A percentile compares a stretch with the other conserved stretches of the same genome.
These are phyloP conservation scores for Protaetia brevitarsis DNA, from an alignment of 1,140 invertebrate species.

Conservation along the genomic window DNA sequence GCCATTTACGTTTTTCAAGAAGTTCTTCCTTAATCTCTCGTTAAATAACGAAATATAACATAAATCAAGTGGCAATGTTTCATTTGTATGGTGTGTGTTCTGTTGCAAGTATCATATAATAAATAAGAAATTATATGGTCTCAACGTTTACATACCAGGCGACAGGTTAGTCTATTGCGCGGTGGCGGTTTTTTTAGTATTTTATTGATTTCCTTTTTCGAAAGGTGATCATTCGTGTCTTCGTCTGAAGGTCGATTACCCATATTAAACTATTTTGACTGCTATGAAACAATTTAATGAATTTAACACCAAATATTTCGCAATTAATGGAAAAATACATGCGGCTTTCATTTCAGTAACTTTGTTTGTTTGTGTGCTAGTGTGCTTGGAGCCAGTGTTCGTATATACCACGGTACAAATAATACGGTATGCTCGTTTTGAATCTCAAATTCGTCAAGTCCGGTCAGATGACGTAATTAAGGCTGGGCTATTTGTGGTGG, in stretches of 20 bases:
- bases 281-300: too few relatives aligned
- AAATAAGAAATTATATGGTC: slow-evolving; percentile 37
- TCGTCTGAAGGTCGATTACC: slow-evolving; percentile 1
- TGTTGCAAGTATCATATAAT: slow-evolving; percentile 33
- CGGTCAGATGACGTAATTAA: too few relatives aligned
- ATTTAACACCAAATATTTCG: too few relatives aligned
- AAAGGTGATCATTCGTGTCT: slow-evolving; percentile 41
- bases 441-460: too few relatives aligned
- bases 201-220: slow-evolving; percentile 42
- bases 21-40: slow-evolving; percentile 43
- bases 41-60: slow-evolving; percentile 43
- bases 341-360: too few relatives aligned
- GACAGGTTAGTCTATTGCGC: slow-evolving; percentile 33
- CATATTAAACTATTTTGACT: not conserved
- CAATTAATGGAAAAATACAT: too few relatives aligned
- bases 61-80: slow-evolving; percentile 42
- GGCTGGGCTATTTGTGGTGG: too few relatives aligned
- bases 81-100: slow-evolving; percentile 32
- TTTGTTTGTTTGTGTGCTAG: too few relatives aligned
- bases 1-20: slow-evolving; percentile 48
- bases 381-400: too few relatives aligned
- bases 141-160: slow-evolving; percentile 45
- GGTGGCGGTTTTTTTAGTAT: slow-evolving; percentile 38
- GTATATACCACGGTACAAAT: too few relatives aligned
- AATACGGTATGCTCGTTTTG: too few relatives aligned